Conservation (phyloP, 1,140 invertebrate species). For the Drosophila sproati region DNA sequence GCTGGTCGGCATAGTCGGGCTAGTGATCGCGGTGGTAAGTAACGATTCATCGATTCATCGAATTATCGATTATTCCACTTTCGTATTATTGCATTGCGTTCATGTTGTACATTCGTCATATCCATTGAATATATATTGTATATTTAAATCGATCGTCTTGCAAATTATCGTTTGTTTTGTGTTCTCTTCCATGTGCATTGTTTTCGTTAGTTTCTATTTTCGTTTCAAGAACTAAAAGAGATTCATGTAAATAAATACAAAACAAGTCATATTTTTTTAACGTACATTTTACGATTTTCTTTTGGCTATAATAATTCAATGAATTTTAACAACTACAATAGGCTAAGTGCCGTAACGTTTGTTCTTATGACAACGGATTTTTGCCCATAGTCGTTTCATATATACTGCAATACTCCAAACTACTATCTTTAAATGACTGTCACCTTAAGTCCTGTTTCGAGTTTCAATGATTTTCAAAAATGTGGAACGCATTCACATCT, state of each 20-base stretch:
- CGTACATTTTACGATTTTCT: conserved; percentile 9
- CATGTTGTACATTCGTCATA: conserved; percentile 65
- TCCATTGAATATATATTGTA: conserved; percentile 34
- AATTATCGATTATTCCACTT: conserved; percentile 7
- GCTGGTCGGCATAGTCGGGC: conserved; percentile 93
- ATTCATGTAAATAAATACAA: conserved; percentile 61
- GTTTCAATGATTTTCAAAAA: background rate
- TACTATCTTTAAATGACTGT: conserved; percentile 4
- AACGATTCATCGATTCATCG: conserved; percentile 35
- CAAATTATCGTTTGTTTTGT: conserved; percentile 52
- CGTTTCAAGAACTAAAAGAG: conserved; percentile 16
- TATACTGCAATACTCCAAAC: background rate
- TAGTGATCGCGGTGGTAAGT: conserved; percentile 93
- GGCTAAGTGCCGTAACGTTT: conserved; percentile 48
- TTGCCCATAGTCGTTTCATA: conserved; percentile 28
- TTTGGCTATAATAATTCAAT: conserved; percentile 25
- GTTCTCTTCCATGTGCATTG: conserved; percentile 66
- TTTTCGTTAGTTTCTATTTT: conserved; percentile 38
- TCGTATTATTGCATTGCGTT: conserved; percentile 50
- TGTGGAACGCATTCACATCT: background rate
- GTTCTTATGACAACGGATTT: conserved; percentile 47
- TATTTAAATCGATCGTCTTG: conserved; percentile 55
- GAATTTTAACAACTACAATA: conserved; percentile 12
- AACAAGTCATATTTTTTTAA: conserved; percentile 20
- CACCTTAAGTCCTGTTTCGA: conserved; percentile 3